These are phyloP conservation scores for Odocoileus hemionus DNA, from an alignment of 2,113 vertebrate species.

Conservation along the genomic window DNA sequence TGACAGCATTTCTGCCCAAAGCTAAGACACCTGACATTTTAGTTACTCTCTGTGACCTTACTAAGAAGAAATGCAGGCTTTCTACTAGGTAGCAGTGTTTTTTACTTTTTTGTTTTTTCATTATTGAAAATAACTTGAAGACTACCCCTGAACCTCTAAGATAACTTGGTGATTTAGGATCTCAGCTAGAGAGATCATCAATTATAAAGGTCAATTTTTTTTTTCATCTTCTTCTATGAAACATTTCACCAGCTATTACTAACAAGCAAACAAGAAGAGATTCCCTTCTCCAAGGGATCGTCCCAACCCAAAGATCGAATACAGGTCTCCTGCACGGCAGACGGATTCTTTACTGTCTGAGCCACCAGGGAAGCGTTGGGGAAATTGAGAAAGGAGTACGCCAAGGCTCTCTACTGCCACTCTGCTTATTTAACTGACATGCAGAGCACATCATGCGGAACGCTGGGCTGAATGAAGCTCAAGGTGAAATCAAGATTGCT, in stretches of 20 bases:
- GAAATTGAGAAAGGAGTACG: background rate
- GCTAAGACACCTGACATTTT: conserved; percentile 25
- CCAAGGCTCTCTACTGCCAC: background rate
- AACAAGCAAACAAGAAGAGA: background rate
- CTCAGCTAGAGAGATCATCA: background rate
- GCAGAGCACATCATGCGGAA: background rate
- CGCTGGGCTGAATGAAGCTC: background rate
- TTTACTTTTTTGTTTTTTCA: background rate
- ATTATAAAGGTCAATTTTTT: background rate
- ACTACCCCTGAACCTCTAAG: background rate
- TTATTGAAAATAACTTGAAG: background rate
- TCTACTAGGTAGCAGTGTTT: background rate
- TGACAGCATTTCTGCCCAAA: background rate
- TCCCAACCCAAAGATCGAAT: background rate
- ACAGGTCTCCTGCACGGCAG: background rate
- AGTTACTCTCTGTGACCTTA: background rate
- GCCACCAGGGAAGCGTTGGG: background rate
- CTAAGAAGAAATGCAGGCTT: background rate
- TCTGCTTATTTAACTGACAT: background rate
- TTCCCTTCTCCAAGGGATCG: background rate
- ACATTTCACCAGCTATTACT: background rate
- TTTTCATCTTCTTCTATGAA: background rate
- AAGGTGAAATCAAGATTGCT: background rate
- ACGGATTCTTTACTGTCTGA: background rate
- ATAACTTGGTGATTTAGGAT: background rate